Base-by-base conservation (phyloP, 2,113 vertebrate species). In the Spermophilus dauricus region DNA sequence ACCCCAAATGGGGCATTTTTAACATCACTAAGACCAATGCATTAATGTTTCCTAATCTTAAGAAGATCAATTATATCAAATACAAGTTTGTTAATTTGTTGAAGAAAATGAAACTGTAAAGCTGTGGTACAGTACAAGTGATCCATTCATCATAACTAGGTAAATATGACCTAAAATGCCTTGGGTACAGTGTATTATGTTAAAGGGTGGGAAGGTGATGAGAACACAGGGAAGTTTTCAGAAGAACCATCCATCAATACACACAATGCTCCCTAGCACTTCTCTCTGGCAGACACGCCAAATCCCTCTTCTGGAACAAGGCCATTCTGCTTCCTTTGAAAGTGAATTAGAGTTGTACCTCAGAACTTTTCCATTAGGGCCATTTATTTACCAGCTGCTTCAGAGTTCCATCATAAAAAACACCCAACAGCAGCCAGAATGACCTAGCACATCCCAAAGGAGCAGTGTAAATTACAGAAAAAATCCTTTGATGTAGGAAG, bases 241-340 rank as follows among this genome's bases (percentile, higher is more conserved):
- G 94, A 96, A 70, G 75, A 95, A 85, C 28, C 72, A 73, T 69
- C 65, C 77, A 28, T 96, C 84, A 80, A 34, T 53, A 39, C 0
- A 8, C 53, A 75, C 39, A 84, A 81, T 24, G 51, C 75, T 96
- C 75, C n/a, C 90, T 39, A 30, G 70, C 13, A 32, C 39, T 93
- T 80, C 96, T 87, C 94, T 77, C 61, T 39, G 61, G 85, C 69
- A 96, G 42, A 95, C 93, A 34, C 5, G 81, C 83, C 90, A 56
- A 92, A 86, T 58, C 84, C 75, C 82, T 96, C 65, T 95, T 95
- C 89, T 91, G 87, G 91, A 97, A 95, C 39, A 70, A 91, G 39
- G 93, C 91, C 93, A 94, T 82, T 82, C 72, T 70, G 83, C 53
- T 87, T 97, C 81, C 93, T 97, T 93, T 97, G 96, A 98, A 98